A percentile compares a stretch with the other conserved stretches of the same genome.
Conservation (phyloP, 2,888 invertebrate genomes). For the Orchestes rusci region DNA sequence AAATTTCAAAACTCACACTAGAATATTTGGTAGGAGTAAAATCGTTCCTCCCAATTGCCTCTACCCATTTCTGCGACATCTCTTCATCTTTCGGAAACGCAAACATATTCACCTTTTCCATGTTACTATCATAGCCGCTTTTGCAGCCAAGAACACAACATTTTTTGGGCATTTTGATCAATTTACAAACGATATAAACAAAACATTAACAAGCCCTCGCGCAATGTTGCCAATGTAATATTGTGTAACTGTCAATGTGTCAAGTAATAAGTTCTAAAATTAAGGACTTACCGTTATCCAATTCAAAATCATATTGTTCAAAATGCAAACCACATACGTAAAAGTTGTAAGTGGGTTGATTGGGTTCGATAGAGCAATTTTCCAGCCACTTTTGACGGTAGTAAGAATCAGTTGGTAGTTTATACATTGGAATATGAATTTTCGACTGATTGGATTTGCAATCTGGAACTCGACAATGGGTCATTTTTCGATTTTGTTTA, state of each 20-base stretch:
- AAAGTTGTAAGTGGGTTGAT: slow-evolving; percentile 6
- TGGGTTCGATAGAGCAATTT: slow-evolving; percentile 7
- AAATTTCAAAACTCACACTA: slow-evolving; percentile 3
- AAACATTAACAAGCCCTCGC: not conserved
- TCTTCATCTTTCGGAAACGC: slow-evolving; percentile 3
- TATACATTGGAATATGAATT: no score
- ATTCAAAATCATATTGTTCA: slow-evolving; percentile 5
- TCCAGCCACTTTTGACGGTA: slow-evolving; percentile 9
- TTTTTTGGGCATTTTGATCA: slow-evolving; percentile 5
- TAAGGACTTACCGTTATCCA: slow-evolving; percentile 10
- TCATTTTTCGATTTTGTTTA: no score
- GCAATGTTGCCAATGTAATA: no score
- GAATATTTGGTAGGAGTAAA: slow-evolving; percentile 10
- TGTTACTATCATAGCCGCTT: not conserved
- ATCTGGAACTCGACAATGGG: no score
- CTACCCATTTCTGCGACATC: slow-evolving; percentile 6
- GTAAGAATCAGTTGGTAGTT: slow-evolving; percentile 11
- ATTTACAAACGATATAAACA: not conserved
- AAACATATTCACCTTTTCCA: slow-evolving; percentile 2
- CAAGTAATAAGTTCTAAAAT: not conserved
- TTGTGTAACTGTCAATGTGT: no score
- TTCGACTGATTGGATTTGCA: no score
- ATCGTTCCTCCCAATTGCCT: slow-evolving; percentile 7
- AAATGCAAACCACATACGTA: slow-evolving; percentile 13
- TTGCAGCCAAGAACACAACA: slow-evolving; percentile 12